Evolutionary conservation across 1,140 invertebrate species (phyloP), one percentile per base, ranked within the genome.

Genomic region (Aphelinus atriplicis): DNA sequence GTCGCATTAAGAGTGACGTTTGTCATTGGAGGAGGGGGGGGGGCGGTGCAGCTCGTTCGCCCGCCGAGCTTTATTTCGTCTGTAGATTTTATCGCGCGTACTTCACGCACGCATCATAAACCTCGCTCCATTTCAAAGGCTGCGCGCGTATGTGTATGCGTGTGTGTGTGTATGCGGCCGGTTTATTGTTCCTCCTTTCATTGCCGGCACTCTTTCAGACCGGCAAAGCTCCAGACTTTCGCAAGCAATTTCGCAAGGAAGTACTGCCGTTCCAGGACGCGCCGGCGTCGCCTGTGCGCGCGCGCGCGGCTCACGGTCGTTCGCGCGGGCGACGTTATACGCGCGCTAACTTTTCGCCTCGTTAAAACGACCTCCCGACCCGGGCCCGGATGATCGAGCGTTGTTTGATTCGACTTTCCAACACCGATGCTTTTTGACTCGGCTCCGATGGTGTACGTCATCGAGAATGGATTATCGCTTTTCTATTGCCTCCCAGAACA

Each of bases 41-140:
- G 26, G 26, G 26, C 0, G 26, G 26, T 26, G 26, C 26, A 26
- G 26, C 26, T 79, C 77, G 77, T 72, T 73, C 65, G 65, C 65
- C 65, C 71, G 43, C 69, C 2, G 64, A 60, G 60, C 73, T 78
- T 77, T 77, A 79, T 79, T 77, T 64, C 71, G 76, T 76, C 74
- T 78, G 69, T 75, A 73, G 76, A 78, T 76, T 78, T 80, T 80
- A 81, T 79, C 77, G 72, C 69, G 60, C 77, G 76, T 81, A 81
- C 75, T 81, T 81, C 76, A 80, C 75, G 76, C 80, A 78, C 78
- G 78, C 77, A 71, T 81, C 79, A 78, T 80, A 81, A 81, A 81
- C 77, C 75, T 73, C 74, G 75, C 75, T 80, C 77, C 78, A 75
- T 80, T 80, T 80, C 76, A 74, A 78, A 81, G 73, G 65, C 57